phyloP scores from a whole-genome alignment of 2,888 invertebrate species.

The Phortica magna region DNA sequence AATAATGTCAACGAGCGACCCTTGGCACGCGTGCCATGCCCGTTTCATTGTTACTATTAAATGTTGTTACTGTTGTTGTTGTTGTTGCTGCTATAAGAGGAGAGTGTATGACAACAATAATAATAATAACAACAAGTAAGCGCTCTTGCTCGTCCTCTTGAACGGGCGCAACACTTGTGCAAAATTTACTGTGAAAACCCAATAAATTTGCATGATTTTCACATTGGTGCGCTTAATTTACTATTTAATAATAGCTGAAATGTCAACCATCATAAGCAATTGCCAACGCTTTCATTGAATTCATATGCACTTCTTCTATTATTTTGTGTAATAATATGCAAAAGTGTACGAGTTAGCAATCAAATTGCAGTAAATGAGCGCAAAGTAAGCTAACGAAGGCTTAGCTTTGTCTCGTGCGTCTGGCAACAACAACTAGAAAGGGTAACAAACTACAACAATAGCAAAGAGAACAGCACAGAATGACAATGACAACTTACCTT shows the following conservation, averaged over 20 bases:
- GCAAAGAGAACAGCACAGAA: background rate
- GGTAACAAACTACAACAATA: background rate
- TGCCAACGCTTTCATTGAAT: background rate
- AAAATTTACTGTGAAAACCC: constrained; percentile 30
- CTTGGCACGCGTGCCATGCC: constrained; percentile 42
- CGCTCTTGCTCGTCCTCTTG: too few relatives aligned
- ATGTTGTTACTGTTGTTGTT: constrained; percentile 2
- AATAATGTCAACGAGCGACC: constrained; percentile 69
- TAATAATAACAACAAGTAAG: background rate
- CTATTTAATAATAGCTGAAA: constrained; percentile 62
- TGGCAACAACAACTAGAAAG: too few relatives aligned
- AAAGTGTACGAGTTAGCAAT: too few relatives aligned
- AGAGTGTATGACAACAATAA: constrained; percentile 21
- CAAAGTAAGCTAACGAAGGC: too few relatives aligned
- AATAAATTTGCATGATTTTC: constrained; percentile 67
- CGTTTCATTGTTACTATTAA: constrained; percentile 14
- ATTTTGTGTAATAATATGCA: too few relatives aligned
- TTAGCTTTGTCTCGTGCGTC: too few relatives aligned
- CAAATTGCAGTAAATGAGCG: too few relatives aligned
- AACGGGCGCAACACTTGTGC: constrained; percentile 20
- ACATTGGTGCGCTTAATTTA: constrained; percentile 66
- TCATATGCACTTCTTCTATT: background rate
- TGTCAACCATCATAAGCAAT: background rate
- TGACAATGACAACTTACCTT: constrained; percentile 71
- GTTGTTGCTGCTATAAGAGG: background rate